Percentiles rank a stretch among this genome's conserved stretches.
These are phyloP conservation scores for Siphonodentalium dalli DNA, from an alignment of 2,888 invertebrate genomes.

Conservation along the genomic window DNA sequence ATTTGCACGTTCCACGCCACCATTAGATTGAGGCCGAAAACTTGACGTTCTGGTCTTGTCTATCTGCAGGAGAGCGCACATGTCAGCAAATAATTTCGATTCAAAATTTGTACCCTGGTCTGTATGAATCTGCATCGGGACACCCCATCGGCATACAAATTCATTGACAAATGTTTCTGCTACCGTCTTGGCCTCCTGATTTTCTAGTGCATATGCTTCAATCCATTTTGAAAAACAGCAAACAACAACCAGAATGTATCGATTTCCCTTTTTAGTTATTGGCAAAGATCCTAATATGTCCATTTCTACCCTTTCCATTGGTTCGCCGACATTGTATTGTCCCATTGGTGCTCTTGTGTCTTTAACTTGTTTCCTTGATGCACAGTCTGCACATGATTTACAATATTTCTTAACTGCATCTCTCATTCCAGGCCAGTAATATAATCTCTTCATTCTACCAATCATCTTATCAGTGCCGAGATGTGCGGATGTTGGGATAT, in stretches of 20 bases:
- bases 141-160: conserved; percentile 25
- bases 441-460: conserved; percentile 1
- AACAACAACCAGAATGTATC: conserved; percentile 23
- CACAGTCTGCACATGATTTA: conserved; percentile 7
- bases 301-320: no score
- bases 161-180: conserved; percentile 21
- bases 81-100: conserved; percentile 22
- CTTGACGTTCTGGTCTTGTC: conserved; percentile 29
- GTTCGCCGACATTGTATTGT: conserved; percentile 12
- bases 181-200: conserved; percentile 27
- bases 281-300: conserved; percentile 19
- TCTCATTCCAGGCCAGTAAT: conserved; percentile 8
- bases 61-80: conserved; percentile 21
- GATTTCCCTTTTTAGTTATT: conserved; percentile 15
- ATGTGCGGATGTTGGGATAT: conserved; percentile 1
- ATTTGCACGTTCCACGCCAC: conserved; percentile 20
- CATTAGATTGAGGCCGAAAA: conserved; percentile 14
- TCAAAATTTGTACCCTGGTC: conserved; percentile 31
- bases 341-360: conserved; percentile 5
- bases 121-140: conserved; percentile 23
- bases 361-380: conserved; percentile 6
- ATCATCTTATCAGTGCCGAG: conserved; percentile 8
- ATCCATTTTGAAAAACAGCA: conserved; percentile 31
- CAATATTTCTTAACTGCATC: conserved; percentile 3
- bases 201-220: conserved; percentile 19